phyloP scores from a whole-genome alignment of 2,888 invertebrate species.

The Scaptodrosophila latifasciaeformis region DNA sequence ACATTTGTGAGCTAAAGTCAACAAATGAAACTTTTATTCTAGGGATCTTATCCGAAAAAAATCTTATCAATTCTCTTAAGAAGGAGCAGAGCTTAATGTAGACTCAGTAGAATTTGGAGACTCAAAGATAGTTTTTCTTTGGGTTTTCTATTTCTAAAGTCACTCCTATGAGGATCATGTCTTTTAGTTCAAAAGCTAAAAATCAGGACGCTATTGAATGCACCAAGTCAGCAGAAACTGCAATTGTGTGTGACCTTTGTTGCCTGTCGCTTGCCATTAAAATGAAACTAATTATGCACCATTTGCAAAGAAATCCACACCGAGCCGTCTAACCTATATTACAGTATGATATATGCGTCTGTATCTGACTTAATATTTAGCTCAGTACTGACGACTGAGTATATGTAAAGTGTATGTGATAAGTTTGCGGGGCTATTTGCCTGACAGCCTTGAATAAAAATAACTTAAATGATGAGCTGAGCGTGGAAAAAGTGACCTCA shows the following conservation, averaged over 20 bases:
- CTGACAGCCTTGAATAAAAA: conserved; percentile 61
- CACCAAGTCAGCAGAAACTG: conserved; percentile 1
- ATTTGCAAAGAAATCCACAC: conserved; percentile 46
- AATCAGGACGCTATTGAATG: neutral
- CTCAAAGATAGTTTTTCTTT: too few species aligned
- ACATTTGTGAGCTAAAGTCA: too few species aligned
- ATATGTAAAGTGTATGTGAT: too few species aligned
- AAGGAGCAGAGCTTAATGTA: too few species aligned
- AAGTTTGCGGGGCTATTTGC: too few species aligned
- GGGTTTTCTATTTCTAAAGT: too few species aligned
- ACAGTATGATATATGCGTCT: neutral
- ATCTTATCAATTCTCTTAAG: too few species aligned
- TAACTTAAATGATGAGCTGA: conserved; percentile 61
- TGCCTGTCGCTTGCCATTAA: conserved; percentile 50
- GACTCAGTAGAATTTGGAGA: too few species aligned
- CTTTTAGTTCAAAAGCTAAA: neutral
- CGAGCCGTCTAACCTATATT: neutral
- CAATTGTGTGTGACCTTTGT: conserved; percentile 63
- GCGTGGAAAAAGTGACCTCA: conserved; percentile 53
- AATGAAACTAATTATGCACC: conserved; percentile 63
- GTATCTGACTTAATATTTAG: too few species aligned
- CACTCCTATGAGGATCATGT: neutral
- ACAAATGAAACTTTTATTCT: too few species aligned
- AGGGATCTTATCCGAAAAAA: too few species aligned
- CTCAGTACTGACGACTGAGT: too few species aligned